Evolutionary conservation across 2,888 invertebrate species (phyloP), one percentile per base, ranked within the genome.

Genomic region (Loripinus fragilis): DNA sequence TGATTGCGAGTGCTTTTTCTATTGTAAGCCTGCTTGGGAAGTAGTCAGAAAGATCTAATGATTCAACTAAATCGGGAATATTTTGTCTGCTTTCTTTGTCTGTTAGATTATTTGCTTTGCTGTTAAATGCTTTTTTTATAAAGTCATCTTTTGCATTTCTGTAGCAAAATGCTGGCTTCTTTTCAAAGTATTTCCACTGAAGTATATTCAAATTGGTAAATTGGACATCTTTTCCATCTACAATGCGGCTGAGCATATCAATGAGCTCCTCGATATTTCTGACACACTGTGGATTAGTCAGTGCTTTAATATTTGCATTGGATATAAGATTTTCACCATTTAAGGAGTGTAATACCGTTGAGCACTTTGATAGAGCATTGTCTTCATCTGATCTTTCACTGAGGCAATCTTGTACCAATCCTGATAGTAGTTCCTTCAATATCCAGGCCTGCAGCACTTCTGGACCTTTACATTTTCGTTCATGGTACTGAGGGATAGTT

Each of bases 111-210:
- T n/a, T 25, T 17, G 30, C 28, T 64, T 8, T 64, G 28, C 20
- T 7, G 8, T 20, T n/a, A n/a, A n/a, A n/a, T n/a, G n/a, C n/a
- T n/a, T n/a, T n/a, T n/a, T n/a, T n/a, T n/a, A n/a, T n/a, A n/a
- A n/a, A n/a, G n/a, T n/a, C n/a, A n/a, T n/a, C n/a, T n/a, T n/a
- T n/a, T n/a, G n/a, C n/a, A n/a, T n/a, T n/a, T n/a, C n/a, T 42
- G 17, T n/a, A n/a, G n/a, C n/a, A n/a, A n/a, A n/a, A n/a, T n/a
- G n/a, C n/a, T n/a, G n/a, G n/a, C n/a, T n/a, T n/a, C n/a, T 7
- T 64, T 64, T 64, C 64, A 35, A 64, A 64, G 20, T 25, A 64
- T 15, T 8, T 35, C 64, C 64, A n/a, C n/a, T 55, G 28, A 55
- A 55, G n/a, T 23, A 23, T 42, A n/a, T n/a, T n/a, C n/a, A n/a